Evolutionary conservation across 2,888 invertebrate species (phyloP), one percentile per base, ranked within the genome.

Genomic region (Phyto melanocephala): DNA sequence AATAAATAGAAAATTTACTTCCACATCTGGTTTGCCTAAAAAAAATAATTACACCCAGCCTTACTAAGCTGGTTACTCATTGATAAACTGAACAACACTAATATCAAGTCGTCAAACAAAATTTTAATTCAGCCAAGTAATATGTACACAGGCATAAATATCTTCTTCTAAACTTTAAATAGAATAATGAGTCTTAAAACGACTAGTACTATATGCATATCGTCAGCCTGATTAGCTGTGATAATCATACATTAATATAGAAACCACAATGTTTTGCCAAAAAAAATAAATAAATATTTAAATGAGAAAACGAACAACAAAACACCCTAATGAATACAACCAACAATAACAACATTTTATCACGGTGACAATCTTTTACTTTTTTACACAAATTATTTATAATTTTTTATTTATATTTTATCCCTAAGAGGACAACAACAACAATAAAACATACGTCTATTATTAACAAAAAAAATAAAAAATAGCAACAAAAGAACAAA

Each of bases 401-500:
- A 15, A 56, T 37, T 40, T 65, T 58, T 56, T 65, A 58, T 78
- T 71, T 56, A 40, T 40, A 28, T 6, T 28, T 28, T 28, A 28
- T 40, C 17, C 47, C 20, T 28, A 1, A 42, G 60, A 50, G 50
- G 33, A 58, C 35, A 40, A 17, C 37, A 24, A 0, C 40, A 33
- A 15, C 37, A 58, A 35, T 47, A 58, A 62, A 63, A 45, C 20
- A n/a, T 4, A 52, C 40, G 20, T 37, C 28, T 67, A n/a, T 58
- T 50, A 60, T 37, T 15, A 15, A 28, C 35, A 6, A 1, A 63
- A 6, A 52, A 68, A 50, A 11, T 7, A 28, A 54, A 20, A 63
- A n/a, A n/a, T n/a, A n/a, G n/a, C n/a, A n/a, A n/a, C n/a, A n/a
- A 65, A 45, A 37, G 74, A 54, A 52, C 58, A 75, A 79, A 78